These are phyloP conservation scores for Antigone vipio DNA, from an alignment of 2,113 vertebrate genomes.

Conservation along the genomic window DNA sequence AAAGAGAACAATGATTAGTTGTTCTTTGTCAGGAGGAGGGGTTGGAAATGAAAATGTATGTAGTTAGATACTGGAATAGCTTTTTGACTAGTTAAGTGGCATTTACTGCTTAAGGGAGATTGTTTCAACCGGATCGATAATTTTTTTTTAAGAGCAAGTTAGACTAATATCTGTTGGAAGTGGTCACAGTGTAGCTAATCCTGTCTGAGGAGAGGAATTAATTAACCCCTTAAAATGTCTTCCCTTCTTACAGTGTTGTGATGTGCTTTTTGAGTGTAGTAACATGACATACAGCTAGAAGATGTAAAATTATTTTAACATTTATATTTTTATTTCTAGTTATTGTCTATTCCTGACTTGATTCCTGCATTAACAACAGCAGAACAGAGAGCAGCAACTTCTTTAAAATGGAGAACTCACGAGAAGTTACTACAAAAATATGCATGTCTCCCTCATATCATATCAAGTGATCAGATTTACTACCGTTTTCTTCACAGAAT, in stretches of 20 bases:
- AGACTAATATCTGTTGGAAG: neutral
- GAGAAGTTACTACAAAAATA: conserved; percentile 91
- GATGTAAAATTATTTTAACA: neutral
- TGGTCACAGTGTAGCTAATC: neutral
- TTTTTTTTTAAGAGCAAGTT: neutral
- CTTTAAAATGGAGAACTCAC: conserved; percentile 91
- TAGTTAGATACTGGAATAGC: neutral
- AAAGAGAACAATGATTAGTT: neutral
- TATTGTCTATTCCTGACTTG: conserved; percentile 83
- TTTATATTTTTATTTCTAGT: conserved; percentile 61
- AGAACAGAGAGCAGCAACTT: conserved; percentile 88
- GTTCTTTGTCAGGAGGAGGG: neutral
- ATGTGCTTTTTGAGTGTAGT: neutral
- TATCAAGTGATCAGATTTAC: conserved; percentile 93
- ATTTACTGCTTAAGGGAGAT: neutral
- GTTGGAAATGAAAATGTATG: neutral
- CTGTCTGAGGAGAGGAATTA: neutral
- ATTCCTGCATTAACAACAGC: conserved; percentile 85
- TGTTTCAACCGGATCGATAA: neutral
- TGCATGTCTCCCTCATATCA: conserved; percentile 86
- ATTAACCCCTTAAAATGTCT: neutral
- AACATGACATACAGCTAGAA: neutral
- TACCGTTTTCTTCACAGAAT: conserved; percentile 91
- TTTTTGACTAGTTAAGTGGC: neutral
- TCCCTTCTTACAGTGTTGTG: neutral